A percentile compares a stretch with the other conserved stretches of the same genome.
phyloP scores from a whole-genome alignment of 2,888 invertebrate genomes.

The Pegoplata infirma region DNA sequence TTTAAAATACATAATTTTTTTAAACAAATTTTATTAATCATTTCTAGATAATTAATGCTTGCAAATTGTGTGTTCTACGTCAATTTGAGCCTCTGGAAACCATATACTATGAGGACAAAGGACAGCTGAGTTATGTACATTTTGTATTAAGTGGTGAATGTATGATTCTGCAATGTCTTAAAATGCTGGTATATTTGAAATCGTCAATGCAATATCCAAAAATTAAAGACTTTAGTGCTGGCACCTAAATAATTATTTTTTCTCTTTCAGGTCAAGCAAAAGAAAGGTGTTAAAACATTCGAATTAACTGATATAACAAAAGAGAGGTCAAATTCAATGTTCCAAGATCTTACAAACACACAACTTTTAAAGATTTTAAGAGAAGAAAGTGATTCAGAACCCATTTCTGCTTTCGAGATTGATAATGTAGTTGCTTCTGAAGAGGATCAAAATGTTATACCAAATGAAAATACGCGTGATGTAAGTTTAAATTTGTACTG shows the following conservation, averaged over 20 bases:
- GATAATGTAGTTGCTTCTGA: conserved; percentile 41
- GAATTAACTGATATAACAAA: conserved; percentile 62
- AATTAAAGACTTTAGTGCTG: no score
- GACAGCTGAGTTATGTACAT: conserved; percentile 71
- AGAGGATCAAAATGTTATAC: neutral
- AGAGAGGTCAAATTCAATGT: conserved; percentile 53
- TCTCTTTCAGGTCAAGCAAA: conserved; percentile 61
- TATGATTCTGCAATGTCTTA: conserved; percentile 75
- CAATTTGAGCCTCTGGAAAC: conserved; percentile 74
- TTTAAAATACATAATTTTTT: no score
- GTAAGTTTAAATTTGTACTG: no score
- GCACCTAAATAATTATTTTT: no score
- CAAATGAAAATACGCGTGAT: neutral
- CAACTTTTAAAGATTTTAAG: conserved; percentile 62
- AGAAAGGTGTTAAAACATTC: conserved; percentile 57
- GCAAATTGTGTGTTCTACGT: conserved; percentile 69
- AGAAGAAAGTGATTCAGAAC: conserved; percentile 28
- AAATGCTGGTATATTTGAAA: conserved; percentile 68
- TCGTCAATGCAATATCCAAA: no score
- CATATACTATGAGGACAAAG: conserved; percentile 73
- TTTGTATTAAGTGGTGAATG: conserved; percentile 77
- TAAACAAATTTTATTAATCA: no score
- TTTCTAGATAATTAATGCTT: conserved; percentile 68
- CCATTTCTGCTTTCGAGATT: conserved; percentile 25
- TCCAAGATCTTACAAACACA: conserved; percentile 59